Percentiles rank a stretch among this genome's conserved stretches.
phyloP scores from a whole-genome alignment of 2,888 invertebrate species.

The Cheilosia pagana region DNA sequence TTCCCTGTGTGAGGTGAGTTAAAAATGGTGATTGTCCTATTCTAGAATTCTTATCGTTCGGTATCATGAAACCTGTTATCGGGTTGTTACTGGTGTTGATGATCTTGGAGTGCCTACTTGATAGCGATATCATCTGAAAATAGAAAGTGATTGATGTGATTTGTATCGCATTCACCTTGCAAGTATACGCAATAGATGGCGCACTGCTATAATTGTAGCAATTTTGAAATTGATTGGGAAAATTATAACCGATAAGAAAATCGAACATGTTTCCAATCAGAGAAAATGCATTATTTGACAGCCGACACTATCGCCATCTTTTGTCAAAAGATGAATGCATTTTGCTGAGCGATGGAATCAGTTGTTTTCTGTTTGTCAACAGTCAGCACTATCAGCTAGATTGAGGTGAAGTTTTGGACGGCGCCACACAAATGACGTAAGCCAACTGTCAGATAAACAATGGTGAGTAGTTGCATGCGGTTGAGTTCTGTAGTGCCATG shows the following conservation, averaged over 20 bases:
- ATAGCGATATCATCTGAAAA: not conserved
- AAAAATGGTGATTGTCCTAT: not conserved
- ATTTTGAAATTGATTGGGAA: not conserved
- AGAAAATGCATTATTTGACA: not conserved
- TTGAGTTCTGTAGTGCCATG: too few relatives aligned
- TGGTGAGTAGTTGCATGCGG: too few relatives aligned
- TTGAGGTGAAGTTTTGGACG: too few relatives aligned
- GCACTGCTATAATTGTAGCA: not conserved
- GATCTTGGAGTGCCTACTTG: not conserved
- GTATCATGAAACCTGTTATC: not conserved
- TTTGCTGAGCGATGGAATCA: not conserved
- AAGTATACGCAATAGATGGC: not conserved
- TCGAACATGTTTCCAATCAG: not conserved
- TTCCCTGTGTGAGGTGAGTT: not conserved
- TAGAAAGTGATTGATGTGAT: slow-evolving; percentile 7
- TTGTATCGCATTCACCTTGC: not conserved
- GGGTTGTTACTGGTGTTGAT: not conserved
- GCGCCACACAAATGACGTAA: too few relatives aligned
- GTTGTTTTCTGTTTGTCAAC: too few relatives aligned
- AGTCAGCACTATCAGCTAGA: too few relatives aligned
- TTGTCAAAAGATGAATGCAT: not conserved
- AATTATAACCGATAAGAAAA: not conserved
- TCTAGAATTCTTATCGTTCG: not conserved
- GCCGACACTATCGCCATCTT: slow-evolving; percentile 5
- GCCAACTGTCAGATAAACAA: too few relatives aligned